phyloP scores from a whole-genome alignment of 2,797 vertebrate species.

The Diplodus sargus region DNA sequence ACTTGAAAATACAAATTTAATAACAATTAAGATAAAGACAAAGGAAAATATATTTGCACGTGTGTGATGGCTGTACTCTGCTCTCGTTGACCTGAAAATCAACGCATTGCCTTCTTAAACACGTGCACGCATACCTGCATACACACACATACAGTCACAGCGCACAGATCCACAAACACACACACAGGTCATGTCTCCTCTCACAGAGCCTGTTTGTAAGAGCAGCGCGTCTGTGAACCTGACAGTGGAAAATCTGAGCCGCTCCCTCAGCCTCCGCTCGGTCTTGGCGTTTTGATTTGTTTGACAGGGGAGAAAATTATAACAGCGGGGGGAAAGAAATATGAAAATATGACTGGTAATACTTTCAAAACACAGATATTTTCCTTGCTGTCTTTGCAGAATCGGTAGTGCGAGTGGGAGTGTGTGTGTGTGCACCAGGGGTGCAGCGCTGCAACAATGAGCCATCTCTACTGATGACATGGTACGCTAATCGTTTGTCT shows the following conservation, averaged over 20 bases:
- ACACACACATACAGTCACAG: conserved; percentile 14
- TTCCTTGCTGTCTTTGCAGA: conserved; percentile 73
- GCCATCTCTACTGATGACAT: conserved; percentile 80
- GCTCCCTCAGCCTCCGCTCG: conserved; percentile 73
- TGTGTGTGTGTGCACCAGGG: conserved; percentile 46
- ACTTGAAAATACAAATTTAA: neutral
- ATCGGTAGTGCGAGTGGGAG: conserved; percentile 47
- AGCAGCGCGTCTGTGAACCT: conserved; percentile 74
- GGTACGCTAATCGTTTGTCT: conserved; percentile 80
- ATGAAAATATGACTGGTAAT: conserved; percentile 81
- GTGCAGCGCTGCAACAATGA: conserved; percentile 54
- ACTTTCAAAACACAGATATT: conserved; percentile 79
- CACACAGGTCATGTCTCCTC: conserved; percentile 68
- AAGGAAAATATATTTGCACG: conserved; percentile 8
- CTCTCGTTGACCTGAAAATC: conserved; percentile 43
- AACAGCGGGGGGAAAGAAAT: conserved; percentile 80
- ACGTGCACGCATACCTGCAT: conserved; percentile 25
- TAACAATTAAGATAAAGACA: neutral
- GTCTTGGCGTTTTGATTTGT: conserved; percentile 82
- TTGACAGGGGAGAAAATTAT: conserved; percentile 84
- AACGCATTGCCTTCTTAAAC: conserved; percentile 9
- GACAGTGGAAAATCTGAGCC: conserved; percentile 84
- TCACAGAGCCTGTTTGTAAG: conserved; percentile 79
- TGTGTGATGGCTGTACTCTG: neutral
- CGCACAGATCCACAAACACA: conserved; percentile 32